These are phyloP conservation scores for Austrolebias charrua DNA, from an alignment of 2,797 vertebrate genomes.

Conservation along the genomic window DNA sequence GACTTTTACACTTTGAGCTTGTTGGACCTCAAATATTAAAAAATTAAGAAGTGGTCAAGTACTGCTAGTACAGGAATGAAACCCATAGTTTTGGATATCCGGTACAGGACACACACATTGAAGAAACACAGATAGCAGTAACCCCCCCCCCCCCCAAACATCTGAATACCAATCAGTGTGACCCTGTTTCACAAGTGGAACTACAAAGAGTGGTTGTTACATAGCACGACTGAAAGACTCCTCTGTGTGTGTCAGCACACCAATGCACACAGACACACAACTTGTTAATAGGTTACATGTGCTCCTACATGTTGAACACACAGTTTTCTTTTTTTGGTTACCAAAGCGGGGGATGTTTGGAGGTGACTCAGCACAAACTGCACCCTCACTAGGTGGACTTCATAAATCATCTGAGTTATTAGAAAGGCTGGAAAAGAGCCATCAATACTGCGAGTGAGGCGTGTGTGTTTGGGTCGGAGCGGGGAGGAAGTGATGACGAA, in stretches of 20 bases:
- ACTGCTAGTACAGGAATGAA: no score
- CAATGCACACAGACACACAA: slow-evolving; percentile 18
- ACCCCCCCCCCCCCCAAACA: no score
- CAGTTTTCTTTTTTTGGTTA: slow-evolving; percentile 31
- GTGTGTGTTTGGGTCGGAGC: slow-evolving; percentile 19
- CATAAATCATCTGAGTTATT: slow-evolving; percentile 13
- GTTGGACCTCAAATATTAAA: neutral
- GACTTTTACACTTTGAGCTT: neutral
- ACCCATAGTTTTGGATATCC: neutral
- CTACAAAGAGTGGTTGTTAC: slow-evolving; percentile 75
- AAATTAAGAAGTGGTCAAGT: neutral
- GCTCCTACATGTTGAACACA: slow-evolving; percentile 39
- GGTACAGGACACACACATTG: neutral
- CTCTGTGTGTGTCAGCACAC: slow-evolving; percentile 59
- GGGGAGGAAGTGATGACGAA: slow-evolving; percentile 41
- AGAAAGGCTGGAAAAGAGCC: slow-evolving; percentile 5
- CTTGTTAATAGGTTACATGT: slow-evolving; percentile 56
- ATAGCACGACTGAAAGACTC: slow-evolving; percentile 68
- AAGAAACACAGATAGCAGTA: slow-evolving; percentile 14
- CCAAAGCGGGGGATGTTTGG: neutral
- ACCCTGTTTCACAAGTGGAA: slow-evolving; percentile 46
- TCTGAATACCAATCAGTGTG: slow-evolving; percentile 68
- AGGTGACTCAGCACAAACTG: slow-evolving; percentile 65
- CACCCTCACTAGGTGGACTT: slow-evolving; percentile 39
- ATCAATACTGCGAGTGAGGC: slow-evolving; percentile 11